phyloP scores from a whole-genome alignment of 2,888 invertebrate species.

The Empis livida region DNA sequence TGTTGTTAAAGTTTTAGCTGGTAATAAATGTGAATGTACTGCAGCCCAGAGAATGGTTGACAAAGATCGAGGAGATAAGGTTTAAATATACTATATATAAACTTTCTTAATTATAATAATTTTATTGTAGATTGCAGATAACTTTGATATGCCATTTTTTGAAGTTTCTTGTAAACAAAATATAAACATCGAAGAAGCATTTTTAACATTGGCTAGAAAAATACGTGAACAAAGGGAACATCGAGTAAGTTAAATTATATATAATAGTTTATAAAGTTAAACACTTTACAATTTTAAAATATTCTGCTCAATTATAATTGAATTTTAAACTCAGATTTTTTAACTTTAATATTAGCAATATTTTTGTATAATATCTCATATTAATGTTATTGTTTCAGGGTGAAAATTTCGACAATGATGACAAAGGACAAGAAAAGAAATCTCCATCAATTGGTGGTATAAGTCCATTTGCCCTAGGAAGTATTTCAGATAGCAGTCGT shows the following conservation, averaged over 20 bases:
- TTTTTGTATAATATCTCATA: too few species aligned
- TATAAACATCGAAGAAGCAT: slow-evolving; percentile 73
- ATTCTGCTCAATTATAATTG: too few species aligned
- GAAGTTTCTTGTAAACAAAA: slow-evolving; percentile 81
- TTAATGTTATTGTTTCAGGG: slow-evolving; percentile 21
- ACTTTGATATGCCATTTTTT: slow-evolving; percentile 78
- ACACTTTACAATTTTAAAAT: too few species aligned
- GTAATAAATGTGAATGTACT: slow-evolving; percentile 72
- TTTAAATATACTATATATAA: slow-evolving; percentile 22
- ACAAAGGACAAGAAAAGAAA: slow-evolving; percentile 33
- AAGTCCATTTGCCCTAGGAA: slow-evolving; percentile 34
- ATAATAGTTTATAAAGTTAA: too few species aligned
- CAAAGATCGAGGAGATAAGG: slow-evolving; percentile 68
- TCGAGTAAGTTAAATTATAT: slow-evolving; percentile 40
- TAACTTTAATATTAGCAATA: too few species aligned
- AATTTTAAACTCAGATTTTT: too few species aligned
- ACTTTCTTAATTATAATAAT: slow-evolving; percentile 2
- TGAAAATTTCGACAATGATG: slow-evolving; percentile 37
- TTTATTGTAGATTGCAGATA: slow-evolving; percentile 62
- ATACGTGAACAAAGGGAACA: slow-evolving; percentile 69
- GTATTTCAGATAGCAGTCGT: slow-evolving; percentile 31
- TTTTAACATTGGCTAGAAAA: slow-evolving; percentile 65
- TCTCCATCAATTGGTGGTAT: slow-evolving; percentile 33
- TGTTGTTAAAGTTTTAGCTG: slow-evolving; percentile 73
- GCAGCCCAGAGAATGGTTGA: slow-evolving; percentile 64